A percentile compares a stretch with the other conserved stretches of the same genome.
phyloP scores from a whole-genome alignment of 2,888 invertebrate genomes.

The Oligia fasciuncula region DNA sequence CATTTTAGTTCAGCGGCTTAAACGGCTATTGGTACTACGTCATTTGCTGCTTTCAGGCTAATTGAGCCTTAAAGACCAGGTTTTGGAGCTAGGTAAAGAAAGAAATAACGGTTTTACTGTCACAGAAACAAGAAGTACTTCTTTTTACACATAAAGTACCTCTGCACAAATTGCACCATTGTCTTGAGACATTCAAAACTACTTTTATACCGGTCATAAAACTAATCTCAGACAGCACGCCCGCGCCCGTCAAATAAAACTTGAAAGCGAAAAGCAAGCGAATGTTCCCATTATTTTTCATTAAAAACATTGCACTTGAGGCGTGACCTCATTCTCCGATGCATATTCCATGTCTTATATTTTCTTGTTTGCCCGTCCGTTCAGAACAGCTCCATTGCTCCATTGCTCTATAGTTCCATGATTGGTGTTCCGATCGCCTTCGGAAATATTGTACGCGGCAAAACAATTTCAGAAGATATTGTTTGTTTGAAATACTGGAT shows the following conservation, averaged over 20 bases:
- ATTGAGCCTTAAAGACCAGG: neutral
- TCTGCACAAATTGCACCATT: neutral
- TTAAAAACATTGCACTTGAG: constrained; percentile 64
- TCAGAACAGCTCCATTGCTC: constrained; percentile 59
- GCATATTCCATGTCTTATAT: constrained; percentile 68
- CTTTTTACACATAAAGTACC: neutral
- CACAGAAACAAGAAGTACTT: neutral
- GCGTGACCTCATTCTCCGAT: constrained; percentile 65
- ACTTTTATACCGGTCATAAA: constrained; percentile 32
- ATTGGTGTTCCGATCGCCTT: constrained; percentile 67
- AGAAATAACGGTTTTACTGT: neutral
- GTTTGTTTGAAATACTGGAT: constrained; percentile 67
- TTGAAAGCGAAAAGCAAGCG: constrained; percentile 53
- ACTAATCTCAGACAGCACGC: constrained; percentile 53
- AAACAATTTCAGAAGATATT: constrained; percentile 68
- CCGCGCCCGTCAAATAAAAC: constrained; percentile 63
- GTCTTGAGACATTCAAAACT: constrained; percentile 10
- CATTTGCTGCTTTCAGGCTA: neutral
- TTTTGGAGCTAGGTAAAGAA: neutral
- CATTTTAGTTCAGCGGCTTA: no score
- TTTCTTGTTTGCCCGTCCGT: constrained; percentile 65
- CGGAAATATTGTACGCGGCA: constrained; percentile 64
- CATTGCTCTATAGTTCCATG: constrained; percentile 51
- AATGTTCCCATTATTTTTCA: constrained; percentile 67
- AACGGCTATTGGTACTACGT: no score